Conservation (phyloP, 2,797 vertebrate genomes). For the Huso huso region DNA sequence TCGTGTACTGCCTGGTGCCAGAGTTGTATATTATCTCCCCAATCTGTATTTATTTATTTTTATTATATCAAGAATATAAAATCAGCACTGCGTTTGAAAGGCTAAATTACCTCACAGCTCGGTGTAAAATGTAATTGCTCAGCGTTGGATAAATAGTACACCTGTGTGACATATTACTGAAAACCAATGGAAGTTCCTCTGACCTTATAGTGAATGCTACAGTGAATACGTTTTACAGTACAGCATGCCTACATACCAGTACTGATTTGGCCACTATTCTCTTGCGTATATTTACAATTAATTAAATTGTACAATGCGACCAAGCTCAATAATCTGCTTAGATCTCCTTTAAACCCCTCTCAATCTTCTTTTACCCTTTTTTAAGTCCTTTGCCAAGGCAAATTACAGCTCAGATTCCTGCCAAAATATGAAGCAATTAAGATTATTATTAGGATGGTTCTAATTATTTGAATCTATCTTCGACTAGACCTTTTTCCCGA, state of each 20-base stretch:
- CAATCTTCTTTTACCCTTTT: background rate
- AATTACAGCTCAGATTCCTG: too few species aligned
- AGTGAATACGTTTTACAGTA: too few species aligned
- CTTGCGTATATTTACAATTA: too few species aligned
- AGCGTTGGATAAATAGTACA: slow-evolving; percentile 2
- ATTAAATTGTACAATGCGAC: background rate
- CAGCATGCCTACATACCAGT: too few species aligned
- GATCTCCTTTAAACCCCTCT: background rate
- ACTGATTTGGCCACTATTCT: too few species aligned
- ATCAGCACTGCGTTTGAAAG: background rate
- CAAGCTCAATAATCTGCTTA: background rate
- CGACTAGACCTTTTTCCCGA: too few species aligned
- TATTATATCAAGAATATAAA: slow-evolving; percentile 3
- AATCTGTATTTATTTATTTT: background rate
- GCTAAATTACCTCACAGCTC: background rate
- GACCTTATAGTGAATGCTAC: too few species aligned
- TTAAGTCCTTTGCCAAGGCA: background rate
- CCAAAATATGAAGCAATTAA: too few species aligned
- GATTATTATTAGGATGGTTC: too few species aligned
- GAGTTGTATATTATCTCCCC: background rate
- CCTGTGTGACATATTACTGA: background rate
- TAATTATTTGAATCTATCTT: too few species aligned
- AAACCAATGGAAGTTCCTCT: too few species aligned
- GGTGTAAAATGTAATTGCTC: background rate
- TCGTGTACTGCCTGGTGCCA: background rate